phyloP scores from a whole-genome alignment of 2,888 invertebrate genomes.

The Tortricodes alternella region DNA sequence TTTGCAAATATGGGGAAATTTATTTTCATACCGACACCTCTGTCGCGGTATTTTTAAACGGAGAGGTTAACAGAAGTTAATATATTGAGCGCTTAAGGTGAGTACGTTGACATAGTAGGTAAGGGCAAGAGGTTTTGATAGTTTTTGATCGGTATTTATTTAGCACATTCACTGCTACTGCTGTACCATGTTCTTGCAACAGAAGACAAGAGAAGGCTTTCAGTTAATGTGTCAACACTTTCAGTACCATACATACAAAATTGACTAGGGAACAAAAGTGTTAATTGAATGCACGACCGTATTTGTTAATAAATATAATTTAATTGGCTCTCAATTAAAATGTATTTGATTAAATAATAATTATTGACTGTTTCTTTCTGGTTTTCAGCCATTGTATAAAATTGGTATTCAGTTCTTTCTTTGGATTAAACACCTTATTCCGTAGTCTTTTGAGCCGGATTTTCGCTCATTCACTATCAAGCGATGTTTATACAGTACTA shows the following conservation, averaged over 20 bases:
- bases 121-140: not conserved
- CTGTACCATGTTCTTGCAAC: too few species aligned
- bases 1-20: too few species aligned
- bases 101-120: not conserved
- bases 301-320: too few species aligned
- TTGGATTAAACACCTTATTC: not conserved
- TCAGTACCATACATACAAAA: too few species aligned
- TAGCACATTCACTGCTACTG: too few species aligned
- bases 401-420: too few species aligned
- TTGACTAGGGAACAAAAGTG: too few species aligned
- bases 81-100: not conserved
- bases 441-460: conserved; percentile 11
- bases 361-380: not conserved
- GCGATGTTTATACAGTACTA: conserved; percentile 5
- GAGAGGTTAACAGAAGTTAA: not conserved
- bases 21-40: conserved; percentile 21
- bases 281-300: too few species aligned
- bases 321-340: not conserved
- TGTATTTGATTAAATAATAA: not conserved
- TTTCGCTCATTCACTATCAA: conserved; percentile 6
- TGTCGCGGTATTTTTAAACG: conserved; percentile 20
- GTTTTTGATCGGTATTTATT: too few species aligned
- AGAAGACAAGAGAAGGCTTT: too few species aligned
- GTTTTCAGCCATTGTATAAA: too few species aligned
- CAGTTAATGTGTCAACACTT: too few species aligned